Base-by-base conservation (phyloP, 2,888 invertebrate species). In the Hydrotaea cyrtoneurina region DNA sequence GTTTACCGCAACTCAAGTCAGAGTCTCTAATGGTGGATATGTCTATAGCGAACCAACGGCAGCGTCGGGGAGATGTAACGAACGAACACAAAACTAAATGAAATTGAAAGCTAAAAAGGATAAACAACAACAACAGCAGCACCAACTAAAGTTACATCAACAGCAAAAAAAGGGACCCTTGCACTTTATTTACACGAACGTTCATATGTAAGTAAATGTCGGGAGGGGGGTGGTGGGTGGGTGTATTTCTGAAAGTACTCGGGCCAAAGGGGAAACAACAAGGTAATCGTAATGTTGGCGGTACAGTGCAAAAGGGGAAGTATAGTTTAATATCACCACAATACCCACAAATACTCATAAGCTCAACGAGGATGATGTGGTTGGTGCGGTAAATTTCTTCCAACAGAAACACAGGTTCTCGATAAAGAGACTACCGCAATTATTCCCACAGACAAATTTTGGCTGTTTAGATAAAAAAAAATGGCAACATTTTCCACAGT, bases 91-190 rank as follows among this genome's bases (percentile, higher is more conserved):
- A 73, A 66, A 69, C 76, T 80, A 82, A 85, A 85, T 85, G 85
- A 85, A 85, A 85, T 80, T 82, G 85, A 85, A 85, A 85, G 85
- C 79, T 39, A 69, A 85, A 82, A 79, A 66, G 53, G 59, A 79
- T 69, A 69, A 43, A 77, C 71, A 80, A 69, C 31, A 69, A 3
- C 69, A 43, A 3, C 62, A 31, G 31, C 31, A 26, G 31, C 26
- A 62, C 17, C 26, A 13, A 50, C 50, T n/a, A n/a, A 2, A 50
- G 59, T 43, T 64, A 21, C 43, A 74, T 11, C 43, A 43, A 59
- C 53, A 10, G 36, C 66, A 46, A 46, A 21, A 69, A 57, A 57
- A 71, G 39, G 43, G 78, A 53, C 76, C 76, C 36, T 76, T 79
- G 76, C 85, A 82, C 71, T 85, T 85, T 77, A 80, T 77, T 43